Percentiles rank a stretch among this genome's conserved stretches.
Conservation (phyloP, 2,888 invertebrate genomes). For the Myopa tessellatipennis region DNA sequence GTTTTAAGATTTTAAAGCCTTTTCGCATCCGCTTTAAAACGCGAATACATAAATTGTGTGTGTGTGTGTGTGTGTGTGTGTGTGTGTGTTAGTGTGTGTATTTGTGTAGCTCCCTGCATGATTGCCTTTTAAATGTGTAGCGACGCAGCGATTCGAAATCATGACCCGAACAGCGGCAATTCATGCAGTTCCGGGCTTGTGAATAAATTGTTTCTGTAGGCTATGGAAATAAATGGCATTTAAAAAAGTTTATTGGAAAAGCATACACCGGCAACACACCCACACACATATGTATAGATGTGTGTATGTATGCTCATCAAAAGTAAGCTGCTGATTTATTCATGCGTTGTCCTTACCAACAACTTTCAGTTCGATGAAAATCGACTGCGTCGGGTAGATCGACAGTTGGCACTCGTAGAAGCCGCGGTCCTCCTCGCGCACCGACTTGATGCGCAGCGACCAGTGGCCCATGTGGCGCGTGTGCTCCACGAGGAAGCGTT, state of each 20-base stretch:
- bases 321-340: not conserved
- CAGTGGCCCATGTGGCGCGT: conserved; percentile 73
- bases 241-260: not conserved
- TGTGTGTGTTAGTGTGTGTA: not conserved
- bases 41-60: not conserved
- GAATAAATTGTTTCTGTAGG: not conserved
- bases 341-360: conserved; percentile 70
- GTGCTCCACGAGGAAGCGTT: conserved; percentile 74
- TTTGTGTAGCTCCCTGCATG: not conserved
- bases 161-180: not conserved
- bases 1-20: too few relatives aligned
- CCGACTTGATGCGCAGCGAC: conserved; percentile 69
- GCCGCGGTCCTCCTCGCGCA: conserved; percentile 67
- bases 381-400: conserved; percentile 75
- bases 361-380: conserved; percentile 74
- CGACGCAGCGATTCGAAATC: not conserved
- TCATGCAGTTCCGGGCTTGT: conserved; percentile 5
- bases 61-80: not conserved
- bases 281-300: not conserved
- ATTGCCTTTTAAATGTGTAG: conserved; percentile 25
- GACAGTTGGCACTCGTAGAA: conserved; percentile 77
- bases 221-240: conserved; percentile 10
- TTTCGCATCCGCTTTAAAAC: too few relatives aligned
- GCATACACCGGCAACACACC: not conserved
- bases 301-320: not conserved